A percentile compares a stretch with the other conserved stretches of the same genome.
Evolutionary conservation across 2,888 invertebrate species (phyloP).

Genomic region (Anaspis maculata): DNA sequence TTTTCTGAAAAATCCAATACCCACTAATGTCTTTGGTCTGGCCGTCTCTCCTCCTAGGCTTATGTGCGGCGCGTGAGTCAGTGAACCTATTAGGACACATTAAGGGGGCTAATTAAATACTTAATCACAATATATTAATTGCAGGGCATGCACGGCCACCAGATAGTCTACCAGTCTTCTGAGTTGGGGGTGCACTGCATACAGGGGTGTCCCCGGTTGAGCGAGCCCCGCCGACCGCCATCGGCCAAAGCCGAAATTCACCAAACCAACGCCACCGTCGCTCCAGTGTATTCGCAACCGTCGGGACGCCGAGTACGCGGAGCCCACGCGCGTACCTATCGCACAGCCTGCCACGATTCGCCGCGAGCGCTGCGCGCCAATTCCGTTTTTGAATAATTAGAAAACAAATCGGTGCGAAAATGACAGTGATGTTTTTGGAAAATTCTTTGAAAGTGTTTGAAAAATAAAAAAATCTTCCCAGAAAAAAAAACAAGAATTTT

Average conservation of each 20-base stretch:
- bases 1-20: constrained; percentile 13
- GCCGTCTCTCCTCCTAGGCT: no score
- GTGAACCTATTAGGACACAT: constrained; percentile 23
- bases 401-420: no score
- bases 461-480: no score
- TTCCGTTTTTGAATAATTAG: no score
- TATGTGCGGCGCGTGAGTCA: no score
- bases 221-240: constrained; percentile 28
- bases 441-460: no score
- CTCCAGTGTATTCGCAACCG: constrained; percentile 23
- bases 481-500: no score
- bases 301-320: constrained; percentile 22
- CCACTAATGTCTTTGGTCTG: no score
- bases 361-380: constrained; percentile 9
- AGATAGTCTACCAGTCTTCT: no score
- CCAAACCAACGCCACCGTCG: constrained; percentile 12
- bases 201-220: no score
- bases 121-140: constrained; percentile 43
- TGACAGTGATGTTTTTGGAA: constrained; percentile 3
- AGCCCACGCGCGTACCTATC: no score
- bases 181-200: constrained; percentile 24
- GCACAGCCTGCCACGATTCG: constrained; percentile 1
- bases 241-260: constrained; percentile 25
- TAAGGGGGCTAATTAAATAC: constrained; percentile 39
- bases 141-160: constrained; percentile 39